These are phyloP conservation scores for Phengaris arion DNA, from an alignment of 2,888 invertebrate genomes.

Conservation along the genomic window DNA sequence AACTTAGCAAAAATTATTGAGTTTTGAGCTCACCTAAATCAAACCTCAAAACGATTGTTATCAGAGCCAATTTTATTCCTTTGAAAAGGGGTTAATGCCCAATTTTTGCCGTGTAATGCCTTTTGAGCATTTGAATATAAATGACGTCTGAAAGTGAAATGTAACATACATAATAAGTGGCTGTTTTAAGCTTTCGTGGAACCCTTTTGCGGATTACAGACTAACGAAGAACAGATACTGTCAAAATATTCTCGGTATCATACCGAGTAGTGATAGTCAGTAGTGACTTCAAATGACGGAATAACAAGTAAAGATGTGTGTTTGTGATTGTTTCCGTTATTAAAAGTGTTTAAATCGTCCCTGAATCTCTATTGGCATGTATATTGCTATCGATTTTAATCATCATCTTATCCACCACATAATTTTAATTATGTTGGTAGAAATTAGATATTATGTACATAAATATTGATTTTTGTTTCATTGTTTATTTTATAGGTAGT, in stretches of 20 bases:
- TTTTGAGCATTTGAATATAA: slow-evolving; percentile 80
- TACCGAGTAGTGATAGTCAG: neutral
- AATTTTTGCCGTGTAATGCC: slow-evolving; percentile 79
- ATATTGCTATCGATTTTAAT: no score
- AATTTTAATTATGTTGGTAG: no score
- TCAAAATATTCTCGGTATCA: neutral
- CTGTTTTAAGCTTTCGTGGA: slow-evolving; percentile 77
- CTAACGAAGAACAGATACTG: slow-evolving; percentile 39
- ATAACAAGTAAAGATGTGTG: neutral
- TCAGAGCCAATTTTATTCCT: slow-evolving; percentile 66
- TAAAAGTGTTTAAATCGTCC: no score
- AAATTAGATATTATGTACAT: no score
- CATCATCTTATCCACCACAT: no score
- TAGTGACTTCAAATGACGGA: neutral
- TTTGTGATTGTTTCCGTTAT: no score
- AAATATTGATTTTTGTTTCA: no score
- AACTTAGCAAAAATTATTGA: neutral
- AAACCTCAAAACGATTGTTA: slow-evolving; percentile 38
- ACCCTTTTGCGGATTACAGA: slow-evolving; percentile 76
- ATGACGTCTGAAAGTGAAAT: slow-evolving; percentile 80
- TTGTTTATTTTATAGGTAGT: no score
- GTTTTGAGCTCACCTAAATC: neutral
- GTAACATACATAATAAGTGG: slow-evolving; percentile 81
- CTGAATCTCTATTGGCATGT: no score
- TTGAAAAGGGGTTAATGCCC: slow-evolving; percentile 73